Base-by-base conservation (phyloP, 1,140 invertebrate genomes). In the Leptestheria dahalacensis region DNA sequence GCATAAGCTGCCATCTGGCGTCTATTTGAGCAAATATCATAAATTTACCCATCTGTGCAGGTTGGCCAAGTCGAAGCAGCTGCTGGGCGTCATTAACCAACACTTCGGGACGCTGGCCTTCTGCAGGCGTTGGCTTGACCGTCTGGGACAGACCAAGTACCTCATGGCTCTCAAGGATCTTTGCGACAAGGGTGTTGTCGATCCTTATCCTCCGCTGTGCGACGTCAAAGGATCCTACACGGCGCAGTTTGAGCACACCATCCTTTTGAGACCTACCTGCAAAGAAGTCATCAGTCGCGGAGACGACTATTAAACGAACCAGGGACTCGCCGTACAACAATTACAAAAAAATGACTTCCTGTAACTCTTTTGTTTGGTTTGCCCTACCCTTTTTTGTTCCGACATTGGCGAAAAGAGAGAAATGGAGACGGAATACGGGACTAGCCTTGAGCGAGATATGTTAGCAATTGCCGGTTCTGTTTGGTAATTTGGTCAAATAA, bases 241-340 rank as follows among this genome's bases (percentile, higher is more conserved):
- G 0, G 97, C 97, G 51, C 97, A 99, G 73, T 99, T 91, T 72
- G 97, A 99, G 72, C 97, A 99, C 73, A 99, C 97, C 1, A 91
- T 99, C 67, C 81, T 99, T 50, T 77, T 99, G 50, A 79, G 96
- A 67, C 96, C 97, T 12, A 97, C 95, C 0, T 99, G 94, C 77
- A 99, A 99, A 74, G 97, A 99, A 77, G 83, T 99, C 3, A 84
- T 99, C 23, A 96, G 91, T 12, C 82, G 94, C 60, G 96, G 96
- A 54, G 86, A 90, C 59, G 96, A 99, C 73, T 99, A 97, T 72
- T 99, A 75, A 79, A 56, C 15, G 11, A 56, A 3, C n/a, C n/a
- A n/a, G n/a, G n/a, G n/a, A n/a, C n/a, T n/a, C n/a, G n/a, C n/a
- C n/a, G n/a, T n/a, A n/a, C n/a, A n/a, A n/a, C n/a, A n/a, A n/a